Evolutionary conservation across 2,888 invertebrate species (phyloP).

Genomic region (Cryptophagus acutangulus): DNA sequence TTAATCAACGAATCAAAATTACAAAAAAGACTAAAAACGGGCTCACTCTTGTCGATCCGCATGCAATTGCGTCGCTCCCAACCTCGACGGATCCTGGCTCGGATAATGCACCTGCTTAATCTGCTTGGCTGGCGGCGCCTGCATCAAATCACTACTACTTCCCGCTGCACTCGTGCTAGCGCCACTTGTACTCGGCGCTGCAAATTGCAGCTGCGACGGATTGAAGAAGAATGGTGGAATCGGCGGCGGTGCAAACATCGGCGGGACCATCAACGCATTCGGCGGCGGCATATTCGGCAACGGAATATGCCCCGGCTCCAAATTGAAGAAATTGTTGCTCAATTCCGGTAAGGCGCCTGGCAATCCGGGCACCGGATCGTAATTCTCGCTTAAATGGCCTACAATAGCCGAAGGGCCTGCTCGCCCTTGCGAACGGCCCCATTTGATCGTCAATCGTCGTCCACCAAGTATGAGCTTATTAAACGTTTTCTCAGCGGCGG

Average conservation of each 20-base stretch:
- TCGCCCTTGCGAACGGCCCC: constrained; percentile 93
- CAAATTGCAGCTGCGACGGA: constrained; percentile 38
- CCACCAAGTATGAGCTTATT: constrained; percentile 83
- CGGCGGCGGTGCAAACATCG: constrained; percentile 57
- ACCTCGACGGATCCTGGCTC: constrained; percentile 91
- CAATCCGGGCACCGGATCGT: constrained; percentile 74
- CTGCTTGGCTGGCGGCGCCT: constrained; percentile 50
- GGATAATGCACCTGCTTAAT: constrained; percentile 91
- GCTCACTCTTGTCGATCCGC: constrained; percentile 41
- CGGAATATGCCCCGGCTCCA: constrained; percentile 51
- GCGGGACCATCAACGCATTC: constrained; percentile 53
- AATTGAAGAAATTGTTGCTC: constrained; percentile 65
- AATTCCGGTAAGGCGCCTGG: constrained; percentile 65
- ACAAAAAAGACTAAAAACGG: no score
- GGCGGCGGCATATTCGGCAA: constrained; percentile 48
- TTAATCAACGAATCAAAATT: no score
- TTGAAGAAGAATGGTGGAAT: constrained; percentile 54
- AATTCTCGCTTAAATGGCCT: constrained; percentile 50
- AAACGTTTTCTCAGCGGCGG: constrained; percentile 92
- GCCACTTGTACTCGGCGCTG: constrained; percentile 32
- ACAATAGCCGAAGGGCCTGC: constrained; percentile 44
- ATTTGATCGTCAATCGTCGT: constrained; percentile 91
- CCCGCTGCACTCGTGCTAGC: constrained; percentile 17
- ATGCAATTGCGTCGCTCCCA: constrained; percentile 63
- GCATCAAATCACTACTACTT: constrained; percentile 46